These are phyloP conservation scores for Malurus leucopterus DNA, from an alignment of 2,797 vertebrate genomes.

Conservation along the genomic window DNA sequence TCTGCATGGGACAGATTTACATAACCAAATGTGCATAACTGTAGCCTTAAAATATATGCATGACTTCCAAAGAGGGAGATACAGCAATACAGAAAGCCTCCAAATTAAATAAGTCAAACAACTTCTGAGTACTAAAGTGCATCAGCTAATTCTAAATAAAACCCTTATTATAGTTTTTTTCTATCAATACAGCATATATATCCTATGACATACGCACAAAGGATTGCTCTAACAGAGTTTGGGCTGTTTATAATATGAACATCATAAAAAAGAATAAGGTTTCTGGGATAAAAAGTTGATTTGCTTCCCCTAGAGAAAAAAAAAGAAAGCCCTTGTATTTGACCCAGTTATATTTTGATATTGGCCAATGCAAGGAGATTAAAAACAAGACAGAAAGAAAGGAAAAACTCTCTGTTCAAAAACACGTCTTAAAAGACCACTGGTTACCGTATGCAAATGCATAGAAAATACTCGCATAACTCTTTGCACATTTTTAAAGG, in stretches of 20 bases:
- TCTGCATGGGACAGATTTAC: conserved; percentile 71
- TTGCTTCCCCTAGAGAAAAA: conserved; percentile 64
- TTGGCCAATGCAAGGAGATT: conserved; percentile 48
- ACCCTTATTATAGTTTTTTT: conserved; percentile 69
- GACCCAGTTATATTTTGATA: conserved; percentile 68
- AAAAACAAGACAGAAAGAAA: not conserved
- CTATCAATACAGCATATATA: conserved; percentile 69
- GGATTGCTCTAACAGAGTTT: conserved; percentile 71
- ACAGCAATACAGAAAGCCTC: conserved; percentile 60
- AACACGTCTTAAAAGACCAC: conserved; percentile 47
- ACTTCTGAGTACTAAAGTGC: conserved; percentile 70
- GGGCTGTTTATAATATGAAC: conserved; percentile 71
- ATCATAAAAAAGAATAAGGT: conserved; percentile 79
- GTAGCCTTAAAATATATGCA: conserved; percentile 72
- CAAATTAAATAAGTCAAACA: conserved; percentile 78
- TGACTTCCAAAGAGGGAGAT: conserved; percentile 68
- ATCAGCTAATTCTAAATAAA: conserved; percentile 79
- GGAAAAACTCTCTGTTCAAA: conserved; percentile 19
- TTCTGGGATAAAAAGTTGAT: conserved; percentile 76
- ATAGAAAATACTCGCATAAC: conserved; percentile 45
- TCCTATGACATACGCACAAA: conserved; percentile 69
- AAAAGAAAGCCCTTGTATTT: conserved; percentile 50
- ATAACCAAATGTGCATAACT: conserved; percentile 72
- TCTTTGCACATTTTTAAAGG: conserved; percentile 61
- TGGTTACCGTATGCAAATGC: conserved; percentile 57